Evolutionary conservation across 2,797 vertebrate species (phyloP).

Genomic region (Mus spretus): DNA sequence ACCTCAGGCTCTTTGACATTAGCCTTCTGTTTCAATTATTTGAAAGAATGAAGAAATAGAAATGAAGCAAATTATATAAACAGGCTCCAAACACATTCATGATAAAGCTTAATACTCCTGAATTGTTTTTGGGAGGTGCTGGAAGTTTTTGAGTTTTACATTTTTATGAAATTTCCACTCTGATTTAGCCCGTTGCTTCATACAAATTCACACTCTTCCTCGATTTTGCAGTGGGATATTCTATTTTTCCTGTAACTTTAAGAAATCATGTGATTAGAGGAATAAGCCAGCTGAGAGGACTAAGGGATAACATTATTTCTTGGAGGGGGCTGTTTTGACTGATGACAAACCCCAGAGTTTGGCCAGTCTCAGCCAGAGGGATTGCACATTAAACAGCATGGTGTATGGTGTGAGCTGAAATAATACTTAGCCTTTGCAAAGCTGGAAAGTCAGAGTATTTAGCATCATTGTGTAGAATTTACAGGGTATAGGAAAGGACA

Average conservation of each 20-base stretch:
- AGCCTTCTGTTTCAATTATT: slow-evolving; percentile 8
- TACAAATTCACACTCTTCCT: neutral
- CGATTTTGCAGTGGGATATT: neutral
- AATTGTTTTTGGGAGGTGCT: neutral
- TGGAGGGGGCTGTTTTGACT: neutral
- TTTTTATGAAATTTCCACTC: neutral
- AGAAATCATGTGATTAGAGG: neutral
- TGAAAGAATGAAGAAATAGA: neutral
- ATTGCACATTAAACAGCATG: neutral
- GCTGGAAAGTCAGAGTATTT: slow-evolving; percentile 29
- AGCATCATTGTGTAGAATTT: neutral
- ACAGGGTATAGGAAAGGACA: neutral
- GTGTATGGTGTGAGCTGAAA: neutral
- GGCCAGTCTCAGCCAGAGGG: neutral
- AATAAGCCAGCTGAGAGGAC: neutral
- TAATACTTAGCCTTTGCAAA: neutral
- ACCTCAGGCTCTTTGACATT: neutral
- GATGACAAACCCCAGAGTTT: neutral
- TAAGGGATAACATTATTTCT: neutral
- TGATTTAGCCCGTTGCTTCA: neutral
- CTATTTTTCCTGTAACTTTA: slow-evolving; percentile 27
- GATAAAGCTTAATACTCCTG: neutral
- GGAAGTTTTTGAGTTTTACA: neutral
- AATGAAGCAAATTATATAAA: neutral
- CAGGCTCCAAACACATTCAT: neutral